These are phyloP conservation scores for Stigmatopora argus DNA, from an alignment of 2,113 vertebrate genomes.

Conservation along the genomic window DNA sequence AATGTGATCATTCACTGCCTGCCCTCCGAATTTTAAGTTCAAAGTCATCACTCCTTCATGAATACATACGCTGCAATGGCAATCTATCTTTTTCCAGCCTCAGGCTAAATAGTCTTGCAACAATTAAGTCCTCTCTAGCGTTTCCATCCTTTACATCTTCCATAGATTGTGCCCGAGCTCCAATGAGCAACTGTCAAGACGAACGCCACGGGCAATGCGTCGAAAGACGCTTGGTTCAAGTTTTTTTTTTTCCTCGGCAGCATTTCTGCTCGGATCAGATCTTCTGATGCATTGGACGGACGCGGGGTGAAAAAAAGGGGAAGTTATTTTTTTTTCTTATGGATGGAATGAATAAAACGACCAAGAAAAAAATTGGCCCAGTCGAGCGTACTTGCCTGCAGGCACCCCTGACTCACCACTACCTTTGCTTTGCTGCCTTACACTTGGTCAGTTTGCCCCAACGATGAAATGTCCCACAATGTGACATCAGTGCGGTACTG, in stretches of 20 bases:
- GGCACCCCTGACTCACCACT: slow-evolving; percentile 35
- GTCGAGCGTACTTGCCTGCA: slow-evolving; percentile 34
- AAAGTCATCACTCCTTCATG: not conserved
- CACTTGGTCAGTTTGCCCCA: slow-evolving; percentile 32
- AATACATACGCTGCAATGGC: not conserved
- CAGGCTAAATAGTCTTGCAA: slow-evolving; percentile 7
- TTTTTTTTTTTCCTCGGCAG: slow-evolving; percentile 1
- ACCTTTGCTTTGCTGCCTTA: slow-evolving; percentile 26
- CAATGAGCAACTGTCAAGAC: slow-evolving; percentile 27
- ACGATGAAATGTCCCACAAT: slow-evolving; percentile 52
- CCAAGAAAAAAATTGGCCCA: slow-evolving; percentile 44
- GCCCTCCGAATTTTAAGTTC: not conserved
- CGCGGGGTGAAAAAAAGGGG: slow-evolving; percentile 10
- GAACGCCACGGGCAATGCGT: slow-evolving; percentile 26
- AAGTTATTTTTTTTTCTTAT: slow-evolving; percentile 2
- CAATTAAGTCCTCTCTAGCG: slow-evolving; percentile 30
- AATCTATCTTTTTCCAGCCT: slow-evolving; percentile 24
- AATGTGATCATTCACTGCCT: too few species aligned
- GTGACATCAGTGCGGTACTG: slow-evolving; percentile 14
- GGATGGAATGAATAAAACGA: slow-evolving; percentile 43
- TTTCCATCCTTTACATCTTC: slow-evolving; percentile 24
- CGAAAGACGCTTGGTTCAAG: slow-evolving; percentile 21
- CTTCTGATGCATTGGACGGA: slow-evolving; percentile 40
- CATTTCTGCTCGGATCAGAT: slow-evolving; percentile 17
- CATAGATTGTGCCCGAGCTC: slow-evolving; percentile 41